phyloP scores from a whole-genome alignment of 2,113 vertebrate species.

The Triplophysa siluroides region DNA sequence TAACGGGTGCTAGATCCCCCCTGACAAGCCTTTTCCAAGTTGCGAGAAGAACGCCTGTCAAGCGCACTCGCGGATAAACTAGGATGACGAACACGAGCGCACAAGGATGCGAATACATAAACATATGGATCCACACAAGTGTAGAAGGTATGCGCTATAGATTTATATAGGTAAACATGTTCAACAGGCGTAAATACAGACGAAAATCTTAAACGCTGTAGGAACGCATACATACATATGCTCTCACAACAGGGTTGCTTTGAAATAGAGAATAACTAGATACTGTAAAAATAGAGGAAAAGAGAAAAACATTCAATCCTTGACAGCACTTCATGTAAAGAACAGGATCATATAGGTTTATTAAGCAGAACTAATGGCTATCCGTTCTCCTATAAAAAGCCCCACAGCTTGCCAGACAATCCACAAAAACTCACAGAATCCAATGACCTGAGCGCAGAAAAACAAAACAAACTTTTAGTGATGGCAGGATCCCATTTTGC shows the following conservation, averaged over 20 bases:
- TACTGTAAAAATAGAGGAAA: conserved; percentile 36
- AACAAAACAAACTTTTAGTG: conserved; percentile 34
- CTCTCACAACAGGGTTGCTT: conserved; percentile 48
- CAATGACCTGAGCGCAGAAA: conserved; percentile 21
- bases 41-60: conserved; percentile 58
- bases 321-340: conserved; percentile 53
- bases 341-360: conserved; percentile 55
- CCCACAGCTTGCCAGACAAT: conserved; percentile 45
- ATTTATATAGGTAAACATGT: neutral
- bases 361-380: conserved; percentile 54
- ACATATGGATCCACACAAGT: conserved; percentile 19
- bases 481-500: conserved; percentile 47
- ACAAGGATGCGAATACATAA: neutral
- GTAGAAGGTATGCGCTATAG: neutral
- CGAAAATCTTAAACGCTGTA: conserved; percentile 1
- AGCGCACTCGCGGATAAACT: neutral
- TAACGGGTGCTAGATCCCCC: conserved; percentile 72
- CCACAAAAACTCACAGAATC: conserved; percentile 16
- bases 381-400: conserved; percentile 54
- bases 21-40: conserved; percentile 73
- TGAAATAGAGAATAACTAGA: conserved; percentile 64
- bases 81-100: neutral
- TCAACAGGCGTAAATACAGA: neutral
- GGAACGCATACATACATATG: conserved; percentile 19
- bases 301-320: conserved; percentile 57